phyloP scores from a whole-genome alignment of 2,888 invertebrate genomes.

The Habroteleia sp. region DNA sequence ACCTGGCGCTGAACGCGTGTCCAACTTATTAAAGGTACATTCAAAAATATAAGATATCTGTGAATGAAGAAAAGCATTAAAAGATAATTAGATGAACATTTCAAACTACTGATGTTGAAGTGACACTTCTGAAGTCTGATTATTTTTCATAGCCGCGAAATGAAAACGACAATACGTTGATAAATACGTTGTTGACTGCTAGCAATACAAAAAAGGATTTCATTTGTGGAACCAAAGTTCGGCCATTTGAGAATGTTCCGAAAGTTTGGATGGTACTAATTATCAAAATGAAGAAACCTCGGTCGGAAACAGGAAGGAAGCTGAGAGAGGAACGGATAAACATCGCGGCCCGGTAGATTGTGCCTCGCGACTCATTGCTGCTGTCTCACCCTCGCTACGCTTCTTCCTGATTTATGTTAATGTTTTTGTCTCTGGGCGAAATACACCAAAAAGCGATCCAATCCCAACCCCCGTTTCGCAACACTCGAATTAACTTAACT shows the following conservation, averaged over 20 bases:
- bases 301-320: conserved; percentile 65
- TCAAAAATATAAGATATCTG: too few relatives aligned
- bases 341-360: conserved; percentile 59
- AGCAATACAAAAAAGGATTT: conserved; percentile 22
- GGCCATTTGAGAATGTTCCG: conserved; percentile 53
- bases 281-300: conserved; percentile 69
- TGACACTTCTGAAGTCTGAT: too few relatives aligned
- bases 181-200: conserved; percentile 25
- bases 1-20: too few relatives aligned
- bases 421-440: conserved; percentile 80
- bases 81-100: too few relatives aligned
- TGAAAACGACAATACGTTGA: background rate
- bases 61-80: too few relatives aligned
- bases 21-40: too few relatives aligned
- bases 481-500: conserved; percentile 79
- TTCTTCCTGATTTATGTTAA: conserved; percentile 80
- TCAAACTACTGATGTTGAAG: too few relatives aligned
- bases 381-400: conserved; percentile 68
- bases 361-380: conserved; percentile 67
- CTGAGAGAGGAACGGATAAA: conserved; percentile 54
- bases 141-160: background rate
- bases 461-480: conserved; percentile 65
- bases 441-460: conserved; percentile 79
- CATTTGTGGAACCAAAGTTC: conserved; percentile 38
- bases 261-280: conserved; percentile 74